These are phyloP conservation scores for Sinotaia quadrata DNA, from an alignment of 2,888 invertebrate species.

Conservation along the genomic window DNA sequence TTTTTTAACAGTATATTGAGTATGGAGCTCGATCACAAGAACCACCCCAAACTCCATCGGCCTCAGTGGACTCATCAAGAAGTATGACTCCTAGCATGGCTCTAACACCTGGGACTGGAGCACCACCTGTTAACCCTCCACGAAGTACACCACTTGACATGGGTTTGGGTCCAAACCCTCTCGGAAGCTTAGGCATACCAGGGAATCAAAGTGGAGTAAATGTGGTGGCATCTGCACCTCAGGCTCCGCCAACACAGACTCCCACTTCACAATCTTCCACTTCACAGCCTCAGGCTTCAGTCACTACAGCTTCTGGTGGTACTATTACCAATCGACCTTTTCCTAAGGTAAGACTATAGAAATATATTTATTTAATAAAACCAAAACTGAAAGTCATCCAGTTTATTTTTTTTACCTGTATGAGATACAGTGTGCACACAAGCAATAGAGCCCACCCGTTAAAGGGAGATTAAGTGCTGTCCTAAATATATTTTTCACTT, in stretches of 20 bases:
- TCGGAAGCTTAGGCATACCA: conserved; percentile 29
- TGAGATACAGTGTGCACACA: no score
- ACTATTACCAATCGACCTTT: conserved; percentile 31
- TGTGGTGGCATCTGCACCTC: conserved; percentile 19
- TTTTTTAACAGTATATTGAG: conserved; percentile 81
- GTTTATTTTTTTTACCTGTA: no score
- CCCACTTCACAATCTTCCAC: conserved; percentile 37
- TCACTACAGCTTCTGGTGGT: conserved; percentile 39
- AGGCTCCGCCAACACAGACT: conserved; percentile 9
- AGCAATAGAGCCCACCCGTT: no score
- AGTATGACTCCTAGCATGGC: conserved; percentile 37
- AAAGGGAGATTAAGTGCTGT: no score
- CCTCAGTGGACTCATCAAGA: conserved; percentile 29
- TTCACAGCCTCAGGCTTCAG: conserved; percentile 27
- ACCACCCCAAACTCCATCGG: conserved; percentile 85
- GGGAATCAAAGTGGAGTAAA: neutral
- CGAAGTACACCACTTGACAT: conserved; percentile 32
- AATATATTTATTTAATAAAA: no score
- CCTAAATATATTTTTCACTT: no score
- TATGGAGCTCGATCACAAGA: conserved; percentile 91
- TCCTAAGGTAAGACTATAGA: conserved; percentile 22
- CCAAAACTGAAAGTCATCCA: no score
- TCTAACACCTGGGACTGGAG: conserved; percentile 29
- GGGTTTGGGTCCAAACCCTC: conserved; percentile 38
- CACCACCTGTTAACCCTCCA: conserved; percentile 14